A percentile compares a stretch with the other conserved stretches of the same genome.
Evolutionary conservation across 2,113 vertebrate genomes (phyloP).

Genomic region (Bufo bufo): DNA sequence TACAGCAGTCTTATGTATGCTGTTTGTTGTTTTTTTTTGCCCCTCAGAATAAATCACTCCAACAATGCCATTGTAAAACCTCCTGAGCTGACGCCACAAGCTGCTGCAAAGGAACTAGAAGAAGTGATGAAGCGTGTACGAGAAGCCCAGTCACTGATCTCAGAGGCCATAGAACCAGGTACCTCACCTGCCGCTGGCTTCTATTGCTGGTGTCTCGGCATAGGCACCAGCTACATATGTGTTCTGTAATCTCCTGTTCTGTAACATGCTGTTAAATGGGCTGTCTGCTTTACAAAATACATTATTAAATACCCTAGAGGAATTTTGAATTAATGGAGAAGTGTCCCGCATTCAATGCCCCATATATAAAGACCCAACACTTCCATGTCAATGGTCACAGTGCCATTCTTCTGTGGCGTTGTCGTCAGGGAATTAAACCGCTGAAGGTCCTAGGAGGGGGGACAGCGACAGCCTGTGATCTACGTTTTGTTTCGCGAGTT

Average conservation of each 20-base stretch:
- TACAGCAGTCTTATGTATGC: no score
- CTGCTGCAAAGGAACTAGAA: slow-evolving; percentile 94
- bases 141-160: slow-evolving; percentile 93
- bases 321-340: neutral
- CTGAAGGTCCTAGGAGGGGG: no score
- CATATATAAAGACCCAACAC: neutral
- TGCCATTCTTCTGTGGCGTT: neutral
- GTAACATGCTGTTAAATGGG: neutral
- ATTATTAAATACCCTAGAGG: neutral
- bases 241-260: no score
- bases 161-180: slow-evolving; percentile 96
- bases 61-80: slow-evolving; percentile 98
- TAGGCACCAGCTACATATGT: neutral
- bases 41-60: slow-evolving; percentile 94
- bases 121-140: slow-evolving; percentile 96
- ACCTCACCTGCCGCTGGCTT: neutral
- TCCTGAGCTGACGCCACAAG: slow-evolving; percentile 95
- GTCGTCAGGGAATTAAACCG: neutral
- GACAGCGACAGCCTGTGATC: no score
- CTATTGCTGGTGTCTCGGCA: neutral
- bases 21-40: neutral
- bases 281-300: neutral
- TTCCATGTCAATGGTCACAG: neutral
- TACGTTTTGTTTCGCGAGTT: no score
- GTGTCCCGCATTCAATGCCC: neutral